Evolutionary conservation across 2,113 vertebrate genomes (phyloP).

Genomic region (Sinocyclocheilus anshuiensis): DNA sequence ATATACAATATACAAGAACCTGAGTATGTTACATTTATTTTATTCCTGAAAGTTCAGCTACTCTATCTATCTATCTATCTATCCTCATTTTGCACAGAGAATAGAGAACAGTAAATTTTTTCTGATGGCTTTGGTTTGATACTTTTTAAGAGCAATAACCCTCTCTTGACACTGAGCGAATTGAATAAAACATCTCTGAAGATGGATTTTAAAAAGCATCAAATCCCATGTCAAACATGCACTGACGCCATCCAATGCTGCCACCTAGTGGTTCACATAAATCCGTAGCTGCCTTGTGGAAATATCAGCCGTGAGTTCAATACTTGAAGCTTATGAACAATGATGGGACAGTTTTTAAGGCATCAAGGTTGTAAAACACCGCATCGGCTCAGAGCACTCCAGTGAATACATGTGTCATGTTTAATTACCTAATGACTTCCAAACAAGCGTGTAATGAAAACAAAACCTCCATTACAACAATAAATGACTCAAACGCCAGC

Average conservation of each 20-base stretch:
- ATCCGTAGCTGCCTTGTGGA: not conserved
- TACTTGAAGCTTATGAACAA: not conserved
- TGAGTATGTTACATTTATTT: not conserved
- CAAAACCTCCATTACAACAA: constrained; percentile 66
- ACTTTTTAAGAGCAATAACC: not conserved
- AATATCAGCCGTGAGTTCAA: not conserved
- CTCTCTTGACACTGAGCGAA: not conserved
- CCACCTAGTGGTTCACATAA: constrained; percentile 65
- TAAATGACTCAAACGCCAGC: constrained; percentile 70
- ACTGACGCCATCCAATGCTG: constrained; percentile 60
- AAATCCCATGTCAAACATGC: not conserved
- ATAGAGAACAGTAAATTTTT: not conserved
- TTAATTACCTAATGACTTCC: constrained; percentile 65
- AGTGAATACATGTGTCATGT: constrained; percentile 66
- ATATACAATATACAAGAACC: not conserved
- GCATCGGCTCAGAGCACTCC: not conserved
- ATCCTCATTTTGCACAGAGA: not conserved
- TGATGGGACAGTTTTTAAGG: not conserved
- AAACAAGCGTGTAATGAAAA: constrained; percentile 71
- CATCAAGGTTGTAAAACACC: not conserved
- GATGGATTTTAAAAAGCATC: not conserved
- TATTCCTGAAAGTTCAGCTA: not conserved
- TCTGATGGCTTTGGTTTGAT: not conserved
- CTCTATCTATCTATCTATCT: not conserved
- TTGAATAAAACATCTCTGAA: constrained; percentile 24